These are phyloP conservation scores for Anas acuta DNA, from an alignment of 2,797 vertebrate species.

Conservation along the genomic window DNA sequence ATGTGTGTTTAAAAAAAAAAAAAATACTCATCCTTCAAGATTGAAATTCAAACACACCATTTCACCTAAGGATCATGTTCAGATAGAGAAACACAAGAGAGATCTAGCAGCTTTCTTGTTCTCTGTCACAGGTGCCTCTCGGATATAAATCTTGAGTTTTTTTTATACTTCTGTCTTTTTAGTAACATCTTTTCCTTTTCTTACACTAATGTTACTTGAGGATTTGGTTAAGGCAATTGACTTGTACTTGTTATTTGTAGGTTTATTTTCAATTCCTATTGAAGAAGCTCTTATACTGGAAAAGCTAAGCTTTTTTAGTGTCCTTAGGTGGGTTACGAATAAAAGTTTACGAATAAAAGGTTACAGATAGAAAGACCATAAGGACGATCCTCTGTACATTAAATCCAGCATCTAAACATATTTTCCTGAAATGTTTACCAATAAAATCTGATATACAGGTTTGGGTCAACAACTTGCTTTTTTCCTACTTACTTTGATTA, in stretches of 20 bases:
- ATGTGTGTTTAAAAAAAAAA: too few relatives aligned
- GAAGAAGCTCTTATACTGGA: not conserved
- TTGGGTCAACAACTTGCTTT: not conserved
- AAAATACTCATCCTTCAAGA: not conserved
- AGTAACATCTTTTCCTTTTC: not conserved
- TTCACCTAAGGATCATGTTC: not conserved
- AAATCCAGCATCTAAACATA: not conserved
- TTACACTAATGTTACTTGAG: not conserved
- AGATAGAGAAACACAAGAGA: not conserved
- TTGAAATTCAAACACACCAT: not conserved
- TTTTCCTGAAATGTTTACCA: not conserved
- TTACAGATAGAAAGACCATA: not conserved
- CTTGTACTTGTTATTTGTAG: not conserved
- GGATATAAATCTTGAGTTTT: not conserved
- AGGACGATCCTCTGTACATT: not conserved
- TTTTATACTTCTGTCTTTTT: not conserved
- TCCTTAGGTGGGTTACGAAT: not conserved
- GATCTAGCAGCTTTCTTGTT: not conserved
- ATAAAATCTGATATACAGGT: not conserved
- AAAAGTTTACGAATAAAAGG: not conserved
- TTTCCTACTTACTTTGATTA: not conserved
- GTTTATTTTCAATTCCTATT: not conserved
- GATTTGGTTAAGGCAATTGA: not conserved
- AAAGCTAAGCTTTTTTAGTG: not conserved
- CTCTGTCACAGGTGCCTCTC: not conserved